phyloP scores from a whole-genome alignment of 2,113 vertebrate genomes.

The Chrysochloris asiatica region DNA sequence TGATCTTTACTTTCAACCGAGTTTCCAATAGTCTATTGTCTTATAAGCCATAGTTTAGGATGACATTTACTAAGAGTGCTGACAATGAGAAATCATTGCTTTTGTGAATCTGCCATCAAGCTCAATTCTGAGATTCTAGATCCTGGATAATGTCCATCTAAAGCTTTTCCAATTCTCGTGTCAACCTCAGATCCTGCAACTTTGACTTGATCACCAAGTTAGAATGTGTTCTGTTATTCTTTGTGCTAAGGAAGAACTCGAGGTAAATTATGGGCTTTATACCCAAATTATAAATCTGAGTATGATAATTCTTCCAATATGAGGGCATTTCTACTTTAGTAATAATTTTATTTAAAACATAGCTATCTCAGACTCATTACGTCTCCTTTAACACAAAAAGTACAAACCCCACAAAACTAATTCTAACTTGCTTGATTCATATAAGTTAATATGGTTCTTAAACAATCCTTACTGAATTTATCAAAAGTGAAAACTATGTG shows the following conservation, averaged over 20 bases:
- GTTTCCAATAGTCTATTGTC: neutral
- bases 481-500: conserved; percentile 16
- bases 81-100: neutral
- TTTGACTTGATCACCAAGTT: conserved; percentile 27
- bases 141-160: neutral
- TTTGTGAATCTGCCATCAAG: neutral
- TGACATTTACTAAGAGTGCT: neutral
- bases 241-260: neutral
- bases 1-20: neutral
- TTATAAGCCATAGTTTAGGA: neutral
- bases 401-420: conserved; percentile 45
- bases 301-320: neutral
- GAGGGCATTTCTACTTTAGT: neutral
- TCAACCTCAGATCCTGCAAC: conserved; percentile 1
- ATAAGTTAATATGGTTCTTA: neutral
- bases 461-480: conserved; percentile 32
- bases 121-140: conserved; percentile 8
- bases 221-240: conserved; percentile 23
- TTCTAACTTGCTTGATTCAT: neutral
- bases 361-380: neutral
- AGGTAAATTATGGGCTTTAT: conserved; percentile 14
- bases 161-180: conserved; percentile 22
- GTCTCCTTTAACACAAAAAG: conserved; percentile 12
- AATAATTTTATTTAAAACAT: conserved; percentile 34
- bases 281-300: neutral